Conservation (phyloP, 2,113 vertebrate genomes). For the Barbus barbus region DNA sequence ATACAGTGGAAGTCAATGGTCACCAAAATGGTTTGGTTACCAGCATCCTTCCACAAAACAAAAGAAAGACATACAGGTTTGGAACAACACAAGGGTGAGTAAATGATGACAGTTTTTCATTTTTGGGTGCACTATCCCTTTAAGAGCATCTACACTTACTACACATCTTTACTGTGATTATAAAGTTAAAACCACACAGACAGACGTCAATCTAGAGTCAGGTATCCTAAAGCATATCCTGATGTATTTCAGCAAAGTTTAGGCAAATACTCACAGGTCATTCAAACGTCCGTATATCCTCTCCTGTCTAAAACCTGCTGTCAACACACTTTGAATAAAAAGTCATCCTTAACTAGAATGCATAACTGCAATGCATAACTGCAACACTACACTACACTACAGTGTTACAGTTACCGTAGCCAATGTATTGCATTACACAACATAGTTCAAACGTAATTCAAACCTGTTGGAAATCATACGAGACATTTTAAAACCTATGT, state of each 20-base stretch:
- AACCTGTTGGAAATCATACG: neutral
- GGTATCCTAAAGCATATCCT: neutral
- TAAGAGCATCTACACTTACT: neutral
- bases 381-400: neutral
- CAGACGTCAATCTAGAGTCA: neutral
- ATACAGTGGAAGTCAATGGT: neutral
- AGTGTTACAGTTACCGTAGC: no score
- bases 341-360: no score
- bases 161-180: neutral
- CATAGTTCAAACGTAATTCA: neutral
- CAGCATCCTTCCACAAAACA: neutral
- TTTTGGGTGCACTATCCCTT: neutral
- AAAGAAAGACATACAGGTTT: neutral
- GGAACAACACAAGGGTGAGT: neutral
- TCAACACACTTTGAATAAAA: neutral
- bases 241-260: neutral
- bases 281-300: neutral
- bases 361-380: neutral
- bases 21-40: no score
- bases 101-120: neutral
- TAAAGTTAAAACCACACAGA: neutral
- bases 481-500: neutral
- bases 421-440: neutral
- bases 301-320: no score
- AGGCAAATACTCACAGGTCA: neutral